phyloP scores from a whole-genome alignment of 1,140 invertebrate species.

The Propsilocerus akamusi region DNA sequence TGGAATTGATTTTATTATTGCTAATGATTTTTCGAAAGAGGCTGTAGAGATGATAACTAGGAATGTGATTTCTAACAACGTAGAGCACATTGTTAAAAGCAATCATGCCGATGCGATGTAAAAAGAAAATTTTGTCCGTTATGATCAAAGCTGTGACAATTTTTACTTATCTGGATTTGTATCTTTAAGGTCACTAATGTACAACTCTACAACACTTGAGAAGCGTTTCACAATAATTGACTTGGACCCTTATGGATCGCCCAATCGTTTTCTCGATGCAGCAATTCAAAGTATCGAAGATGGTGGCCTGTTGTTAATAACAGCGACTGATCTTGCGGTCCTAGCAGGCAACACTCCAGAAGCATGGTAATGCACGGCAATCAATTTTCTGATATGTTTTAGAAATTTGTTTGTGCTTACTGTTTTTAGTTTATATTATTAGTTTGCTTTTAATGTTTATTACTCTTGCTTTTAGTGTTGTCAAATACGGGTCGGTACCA shows the following conservation, averaged over 20 bases:
- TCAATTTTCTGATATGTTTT: no score
- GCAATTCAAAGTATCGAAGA: slow-evolving; percentile 68
- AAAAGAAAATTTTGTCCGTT: slow-evolving; percentile 15
- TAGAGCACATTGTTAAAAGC: slow-evolving; percentile 52
- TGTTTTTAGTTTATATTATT: no score
- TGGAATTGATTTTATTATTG: slow-evolving; percentile 62
- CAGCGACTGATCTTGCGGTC: slow-evolving; percentile 95
- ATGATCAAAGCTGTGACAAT: slow-evolving; percentile 6
- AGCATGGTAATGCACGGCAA: no score
- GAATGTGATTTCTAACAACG: slow-evolving; percentile 65
- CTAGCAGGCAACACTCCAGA: slow-evolving; percentile 90
- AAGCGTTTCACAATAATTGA: slow-evolving; percentile 80
- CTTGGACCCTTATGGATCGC: slow-evolving; percentile 94
- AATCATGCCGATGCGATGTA: slow-evolving; percentile 69
- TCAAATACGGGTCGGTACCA: slow-evolving; percentile 87
- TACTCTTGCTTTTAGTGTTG: no score
- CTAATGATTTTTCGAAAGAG: slow-evolving; percentile 82
- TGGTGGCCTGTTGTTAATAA: slow-evolving; percentile 75
- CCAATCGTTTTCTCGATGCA: slow-evolving; percentile 80
- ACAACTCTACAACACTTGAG: slow-evolving; percentile 41
- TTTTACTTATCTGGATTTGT: slow-evolving; percentile 6
- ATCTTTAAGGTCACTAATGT: slow-evolving; percentile 61
- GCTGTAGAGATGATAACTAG: slow-evolving; percentile 73
- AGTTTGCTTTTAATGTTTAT: no score
- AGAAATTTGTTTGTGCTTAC: no score